Evolutionary conservation across 2,888 invertebrate genomes (phyloP), one percentile per base, ranked within the genome.

Genomic region (Tiliacea citrago): DNA sequence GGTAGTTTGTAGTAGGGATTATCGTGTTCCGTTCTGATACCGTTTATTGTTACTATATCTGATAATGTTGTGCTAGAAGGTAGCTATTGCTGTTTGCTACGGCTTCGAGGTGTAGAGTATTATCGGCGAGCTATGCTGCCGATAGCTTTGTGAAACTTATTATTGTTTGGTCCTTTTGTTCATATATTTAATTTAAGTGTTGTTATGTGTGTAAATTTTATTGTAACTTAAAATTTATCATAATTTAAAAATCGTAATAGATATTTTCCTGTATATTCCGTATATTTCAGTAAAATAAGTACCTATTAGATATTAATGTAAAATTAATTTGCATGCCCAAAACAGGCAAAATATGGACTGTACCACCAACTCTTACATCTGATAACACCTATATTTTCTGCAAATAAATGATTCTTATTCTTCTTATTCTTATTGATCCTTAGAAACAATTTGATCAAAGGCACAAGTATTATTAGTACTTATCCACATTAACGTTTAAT

Each of bases 1-100:
- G 61, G 29, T 65, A 76, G 78, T 85, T 77, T 68, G 69, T 61
- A 77, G 75, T 81, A n/a, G n/a, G 63, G 71, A 72, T 65, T 72
- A 81, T 77, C 62, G 58, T 81, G 55, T 69, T 58, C 61, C 63
- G 73, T 82, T 61, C 42, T 49, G 6, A 73, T 21, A 61, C 16
- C 18, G 39, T 13, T n/a, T 58, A 39, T 77, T 72, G 60, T 65
- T 57, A 45, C 39, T 68, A 60, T 66, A 53, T 65, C 13, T 58
- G 13, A 45, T 29, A 49, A 10, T 39, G 12, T 12, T 65, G 61
- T 35, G 5, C 39, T 77, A 18, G 29, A 12, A 47, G 39, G 16
- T 47, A 47, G 10, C 12, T 62, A 45, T 47, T 51, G n/a, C 9
- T n/a, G 24, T 60, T 45, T 35, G 24, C 7, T 49, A 10, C 13